Base-by-base conservation (phyloP, 2,888 invertebrate species). In the Aricia artaxerxes region DNA sequence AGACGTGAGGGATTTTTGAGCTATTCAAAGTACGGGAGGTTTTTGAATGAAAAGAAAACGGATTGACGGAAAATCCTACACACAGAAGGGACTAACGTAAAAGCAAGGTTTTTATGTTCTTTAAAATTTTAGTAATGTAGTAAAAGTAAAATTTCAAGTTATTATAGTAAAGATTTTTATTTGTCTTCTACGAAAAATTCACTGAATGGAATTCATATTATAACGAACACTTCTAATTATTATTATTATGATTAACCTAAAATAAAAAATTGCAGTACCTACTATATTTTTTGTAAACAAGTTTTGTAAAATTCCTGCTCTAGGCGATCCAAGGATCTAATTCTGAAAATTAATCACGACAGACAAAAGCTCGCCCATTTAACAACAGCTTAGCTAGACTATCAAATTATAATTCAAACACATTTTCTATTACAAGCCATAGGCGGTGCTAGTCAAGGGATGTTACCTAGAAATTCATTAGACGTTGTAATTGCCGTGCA, bases 401-500 rank as follows among this genome's bases (percentile, higher is more conserved):
- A 69, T 69, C 5, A 69, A 38, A 69, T 69, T 69, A 69, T 69
- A 69, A 35, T 69, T 69, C 69, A 35, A 69, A 69, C 35, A 38
- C 69, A 69, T 69, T 69, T 69, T 69, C 64, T 69, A 61, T 31
- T 31, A 69, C 69, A 69, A 38, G 69, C 81, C 80, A 82, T 80
- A 82, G 79, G 78, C 64, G 73, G 40, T 73, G 38, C 72, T 11
- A 53, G 57, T 73, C 73, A 44, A 44, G 73, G 73, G 73, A 69
- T 69, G 35, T 69, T 69, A 31, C 13, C 31, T 11, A 69, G 69
- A 69, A 73, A 73, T 73, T 73, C 38, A 73, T 73, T 73, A 73
- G 44, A 73, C 73, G 40, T 44, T 16, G 7, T 77, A 81, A 81
- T 73, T 80, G 82, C 79, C 80, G 81, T 81, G 80, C 82, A 82